Percentiles rank a stretch among this genome's conserved stretches.
These are phyloP conservation scores for Gobiocypris rarus DNA, from an alignment of 2,113 vertebrate species.

Conservation along the genomic window DNA sequence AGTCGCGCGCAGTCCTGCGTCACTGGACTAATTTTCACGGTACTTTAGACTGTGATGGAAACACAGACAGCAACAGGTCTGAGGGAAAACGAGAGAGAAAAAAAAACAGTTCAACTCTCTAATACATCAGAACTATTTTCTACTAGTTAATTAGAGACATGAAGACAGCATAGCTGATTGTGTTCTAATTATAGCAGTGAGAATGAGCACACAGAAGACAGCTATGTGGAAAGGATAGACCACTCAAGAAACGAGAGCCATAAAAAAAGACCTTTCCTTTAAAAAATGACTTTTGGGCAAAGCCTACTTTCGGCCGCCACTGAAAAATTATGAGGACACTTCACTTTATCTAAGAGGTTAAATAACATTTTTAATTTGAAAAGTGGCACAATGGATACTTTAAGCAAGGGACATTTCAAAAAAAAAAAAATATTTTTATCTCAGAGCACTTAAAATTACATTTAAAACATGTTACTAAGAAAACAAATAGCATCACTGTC, in stretches of 20 bases:
- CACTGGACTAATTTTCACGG: too few species aligned
- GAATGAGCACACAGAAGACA: background rate
- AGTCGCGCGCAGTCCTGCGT: too few species aligned
- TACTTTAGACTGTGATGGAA: too few species aligned
- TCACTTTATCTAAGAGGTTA: background rate
- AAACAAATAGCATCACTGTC: background rate
- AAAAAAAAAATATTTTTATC: too few species aligned
- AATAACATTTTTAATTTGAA: background rate
- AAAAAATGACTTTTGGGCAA: background rate
- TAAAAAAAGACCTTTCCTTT: slow-evolving; percentile 1
- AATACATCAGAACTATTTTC: background rate
- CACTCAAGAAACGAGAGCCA: background rate
- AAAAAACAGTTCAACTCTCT: too few species aligned
- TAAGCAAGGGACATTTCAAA: too few species aligned
- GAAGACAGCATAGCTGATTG: background rate
- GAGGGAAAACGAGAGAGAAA: too few species aligned
- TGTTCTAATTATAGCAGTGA: background rate
- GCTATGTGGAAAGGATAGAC: background rate
- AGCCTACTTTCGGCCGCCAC: background rate
- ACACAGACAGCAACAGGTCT: too few species aligned
- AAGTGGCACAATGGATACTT: background rate
- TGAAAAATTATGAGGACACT: background rate
- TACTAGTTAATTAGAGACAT: background rate
- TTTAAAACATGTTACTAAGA: background rate
- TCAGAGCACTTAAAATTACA: slow-evolving; percentile 4